Base-by-base conservation (phyloP, 2,797 vertebrate species). In the Cossypha heuglini region DNA sequence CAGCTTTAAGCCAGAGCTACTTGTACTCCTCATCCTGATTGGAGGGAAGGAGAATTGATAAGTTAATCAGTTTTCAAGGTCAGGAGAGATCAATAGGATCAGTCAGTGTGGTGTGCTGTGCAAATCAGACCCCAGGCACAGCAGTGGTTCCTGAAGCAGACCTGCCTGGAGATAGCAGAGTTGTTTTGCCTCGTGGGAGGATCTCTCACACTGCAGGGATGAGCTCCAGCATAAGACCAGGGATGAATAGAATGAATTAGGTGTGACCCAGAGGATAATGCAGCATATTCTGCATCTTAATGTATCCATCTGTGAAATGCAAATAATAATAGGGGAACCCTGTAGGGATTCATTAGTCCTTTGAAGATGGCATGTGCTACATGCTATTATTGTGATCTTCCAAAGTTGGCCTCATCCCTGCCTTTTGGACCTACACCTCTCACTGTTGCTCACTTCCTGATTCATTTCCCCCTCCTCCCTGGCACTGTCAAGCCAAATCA, bases 381-480 rank as follows among this genome's bases (percentile, higher is more conserved):
- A 84, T 3, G n/a, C 91, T 93, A 62, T 97, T 94, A 96, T 72
- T 95, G 88, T 95, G 79, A 92, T 94, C 77, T 93, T 80, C 91
- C 42, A 0, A 78, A 93, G 88, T 81, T 84, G 71, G 83, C 29
- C 71, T 92, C 89, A 55, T 95, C 93, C 85, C 91, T 92, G 90
- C 74, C 88, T 96, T 90, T 96, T 43, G 52, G 91, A 96, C 58
- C 55, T 86, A 72, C 43, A 87, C 86, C 80, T 94, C 71, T 95
- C 3, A 2, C 81, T 89, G 78, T 95, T 96, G 96, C 95, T 97
- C 95, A 95, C 48, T 90, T 93, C 91, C 93, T 96, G 96, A 90
- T 91, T 95, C 42, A 94, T 72, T 95, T 96, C 93, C 92, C 92
- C 45, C 93, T 93, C 94, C 96, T 97, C 93, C 94, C 95, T 29